phyloP scores from a whole-genome alignment of 1,140 invertebrate genomes.

The Drosophila nebulosa region DNA sequence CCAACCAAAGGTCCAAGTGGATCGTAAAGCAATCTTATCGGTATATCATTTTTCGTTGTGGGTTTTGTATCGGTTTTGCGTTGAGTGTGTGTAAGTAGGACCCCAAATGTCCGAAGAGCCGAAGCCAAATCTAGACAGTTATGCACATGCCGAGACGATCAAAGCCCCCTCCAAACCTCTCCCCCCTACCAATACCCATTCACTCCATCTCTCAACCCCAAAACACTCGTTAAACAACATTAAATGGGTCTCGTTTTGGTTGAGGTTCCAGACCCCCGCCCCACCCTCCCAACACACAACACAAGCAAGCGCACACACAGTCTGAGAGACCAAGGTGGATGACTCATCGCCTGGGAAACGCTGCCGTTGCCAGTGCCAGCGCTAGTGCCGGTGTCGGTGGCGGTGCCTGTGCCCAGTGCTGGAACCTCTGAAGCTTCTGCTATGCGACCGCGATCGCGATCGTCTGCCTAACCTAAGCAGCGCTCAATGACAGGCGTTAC shows the following conservation, averaged over 20 bases:
- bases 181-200: too few species aligned
- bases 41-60: conserved; percentile 55
- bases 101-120: conserved; percentile 38
- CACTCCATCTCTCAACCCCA: too few species aligned
- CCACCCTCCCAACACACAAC: not conserved
- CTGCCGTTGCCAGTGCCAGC: not conserved
- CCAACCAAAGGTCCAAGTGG: conserved; percentile 43
- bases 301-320: not conserved
- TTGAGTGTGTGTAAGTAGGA: conserved; percentile 38
- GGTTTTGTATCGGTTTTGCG: conserved; percentile 58
- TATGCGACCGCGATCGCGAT: conserved; percentile 23
- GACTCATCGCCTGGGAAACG: conserved; percentile 35
- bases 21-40: conserved; percentile 69
- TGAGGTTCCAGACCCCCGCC: not conserved
- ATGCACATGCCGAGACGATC: conserved; percentile 60
- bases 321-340: conserved; percentile 2
- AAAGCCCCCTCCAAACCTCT: conserved; percentile 23
- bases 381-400: not conserved
- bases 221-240: conserved; percentile 77
- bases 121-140: conserved; percentile 47
- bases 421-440: conserved; percentile 53
- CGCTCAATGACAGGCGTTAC: conserved; percentile 74
- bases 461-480: conserved; percentile 75
- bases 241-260: conserved; percentile 69
- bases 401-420: conserved; percentile 2